These are phyloP conservation scores for Nephrotoma flavescens DNA, from an alignment of 2,888 invertebrate genomes.

Conservation along the genomic window DNA sequence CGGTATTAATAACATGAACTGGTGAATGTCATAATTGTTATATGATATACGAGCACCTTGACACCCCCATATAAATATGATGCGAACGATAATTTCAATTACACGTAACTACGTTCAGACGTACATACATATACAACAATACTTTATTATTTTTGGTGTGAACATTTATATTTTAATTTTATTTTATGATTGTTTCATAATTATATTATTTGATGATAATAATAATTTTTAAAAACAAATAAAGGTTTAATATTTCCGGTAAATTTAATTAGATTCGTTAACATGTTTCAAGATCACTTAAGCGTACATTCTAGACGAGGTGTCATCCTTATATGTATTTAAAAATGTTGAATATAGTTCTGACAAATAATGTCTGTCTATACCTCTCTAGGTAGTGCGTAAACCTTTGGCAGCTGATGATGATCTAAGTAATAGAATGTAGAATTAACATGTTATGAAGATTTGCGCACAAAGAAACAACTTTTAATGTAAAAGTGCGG, in stretches of 20 bases:
- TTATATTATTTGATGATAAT: not conserved
- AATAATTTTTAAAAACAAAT: not conserved
- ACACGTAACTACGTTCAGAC: not conserved
- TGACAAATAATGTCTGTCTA: not conserved
- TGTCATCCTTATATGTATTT: not conserved
- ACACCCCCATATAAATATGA: not conserved
- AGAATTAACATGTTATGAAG: not conserved
- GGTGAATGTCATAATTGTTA: not conserved
- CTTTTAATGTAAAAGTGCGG: not conserved
- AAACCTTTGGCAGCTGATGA: not conserved
- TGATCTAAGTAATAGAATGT: not conserved
- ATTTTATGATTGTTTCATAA: not conserved
- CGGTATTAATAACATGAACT: too few species aligned
- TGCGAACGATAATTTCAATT: not conserved
- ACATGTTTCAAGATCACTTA: not conserved
- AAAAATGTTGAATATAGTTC: not conserved
- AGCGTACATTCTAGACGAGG: not conserved
- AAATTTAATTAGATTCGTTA: not conserved
- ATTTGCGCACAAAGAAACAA: not conserved
- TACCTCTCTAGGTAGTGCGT: not conserved
- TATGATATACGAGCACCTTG: not conserved
- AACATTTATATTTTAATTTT: not conserved
- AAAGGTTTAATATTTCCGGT: not conserved
- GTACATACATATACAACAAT: not conserved
- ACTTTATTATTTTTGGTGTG: not conserved